Evolutionary conservation across 2,797 vertebrate genomes (phyloP), one percentile per base, ranked within the genome.

Genomic region (Garrulus glandarius): DNA sequence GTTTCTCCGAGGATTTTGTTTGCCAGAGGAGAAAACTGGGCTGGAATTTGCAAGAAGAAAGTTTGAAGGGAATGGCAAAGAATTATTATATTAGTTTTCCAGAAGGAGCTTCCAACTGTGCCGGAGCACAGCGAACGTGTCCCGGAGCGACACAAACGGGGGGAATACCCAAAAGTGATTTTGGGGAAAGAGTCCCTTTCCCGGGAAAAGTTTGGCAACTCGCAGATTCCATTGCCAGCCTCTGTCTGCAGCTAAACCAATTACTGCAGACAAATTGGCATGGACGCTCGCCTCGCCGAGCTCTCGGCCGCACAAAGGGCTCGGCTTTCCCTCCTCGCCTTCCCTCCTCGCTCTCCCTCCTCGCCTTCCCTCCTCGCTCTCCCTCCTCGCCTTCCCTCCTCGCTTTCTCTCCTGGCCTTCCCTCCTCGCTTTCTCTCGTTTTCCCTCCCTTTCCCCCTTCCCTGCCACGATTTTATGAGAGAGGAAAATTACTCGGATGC

Each of bases 401-500:
- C 0, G 4, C 49, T n/a, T 82, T 76, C 70, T 56, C 63, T 69
- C 36, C n/a, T n/a, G n/a, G 23, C 46, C 1, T 76, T 84, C 53
- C 61, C 44, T 74, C 6, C 37, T 47, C 0, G 4, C 49, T n/a
- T 82, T 76, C 70, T 56, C 63, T 69, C 36, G 7, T 74, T 71
- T 80, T 72, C 88, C 78, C 84, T 96, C 85, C 72, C 50, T 89
- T 89, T 84, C 79, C 65, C 72, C 65, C 50, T 89, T 78, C 89
- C 71, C 75, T 93, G 77, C 67, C 93, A 85, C 12, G 49, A 56
- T 93, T 96, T 96, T 95, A 93, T 2, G n/a, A 96, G 96, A 86
- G 87, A 95, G 94, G 92, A 88, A 95, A 96, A 95, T 92, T 74
- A 81, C 91, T 96, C 61, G 41, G 79, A 82, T 92, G 82, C 89